These are phyloP conservation scores for Seladonia tumulorum DNA, from an alignment of 2,888 invertebrate species.

Conservation along the genomic window DNA sequence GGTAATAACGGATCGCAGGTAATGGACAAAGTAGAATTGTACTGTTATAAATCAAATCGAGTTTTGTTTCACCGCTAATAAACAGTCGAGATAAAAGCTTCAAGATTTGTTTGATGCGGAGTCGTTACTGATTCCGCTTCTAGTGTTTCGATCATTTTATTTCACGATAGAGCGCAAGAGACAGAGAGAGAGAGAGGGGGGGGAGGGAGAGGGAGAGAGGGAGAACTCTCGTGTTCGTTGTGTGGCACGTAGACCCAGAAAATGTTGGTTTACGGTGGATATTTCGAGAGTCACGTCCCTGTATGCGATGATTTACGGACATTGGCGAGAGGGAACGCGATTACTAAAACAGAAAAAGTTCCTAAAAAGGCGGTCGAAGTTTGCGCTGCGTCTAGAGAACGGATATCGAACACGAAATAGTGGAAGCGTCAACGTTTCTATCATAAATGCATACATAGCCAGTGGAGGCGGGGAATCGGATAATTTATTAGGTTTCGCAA, in stretches of 20 bases:
- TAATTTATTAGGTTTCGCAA: constrained; percentile 27
- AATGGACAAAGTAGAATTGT: not conserved
- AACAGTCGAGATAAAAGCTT: not conserved
- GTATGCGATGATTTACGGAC: constrained; percentile 45
- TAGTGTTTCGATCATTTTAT: not conserved
- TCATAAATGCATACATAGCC: constrained; percentile 29
- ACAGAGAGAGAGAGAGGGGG: not conserved
- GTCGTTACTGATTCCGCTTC: not conserved
- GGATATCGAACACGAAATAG: constrained; percentile 54
- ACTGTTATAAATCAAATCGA: not conserved
- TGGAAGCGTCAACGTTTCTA: constrained; percentile 44
- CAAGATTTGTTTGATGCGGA: too few relatives aligned
- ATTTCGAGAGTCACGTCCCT: constrained; percentile 34
- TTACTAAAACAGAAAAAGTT: constrained; percentile 37
- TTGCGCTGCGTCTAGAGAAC: constrained; percentile 34
- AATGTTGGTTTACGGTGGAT: constrained; percentile 32
- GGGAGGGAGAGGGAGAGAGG: not conserved
- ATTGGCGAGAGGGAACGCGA: constrained; percentile 18
- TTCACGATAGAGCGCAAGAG: too few relatives aligned
- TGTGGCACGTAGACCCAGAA: constrained; percentile 5
- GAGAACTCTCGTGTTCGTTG: constrained; percentile 11
- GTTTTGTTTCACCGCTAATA: not conserved
- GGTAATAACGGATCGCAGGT: not conserved
- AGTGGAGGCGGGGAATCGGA: not conserved
- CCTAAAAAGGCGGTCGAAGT: constrained; percentile 22